phyloP scores from a whole-genome alignment of 2,113 vertebrate species.

The Jaculus jaculus region DNA sequence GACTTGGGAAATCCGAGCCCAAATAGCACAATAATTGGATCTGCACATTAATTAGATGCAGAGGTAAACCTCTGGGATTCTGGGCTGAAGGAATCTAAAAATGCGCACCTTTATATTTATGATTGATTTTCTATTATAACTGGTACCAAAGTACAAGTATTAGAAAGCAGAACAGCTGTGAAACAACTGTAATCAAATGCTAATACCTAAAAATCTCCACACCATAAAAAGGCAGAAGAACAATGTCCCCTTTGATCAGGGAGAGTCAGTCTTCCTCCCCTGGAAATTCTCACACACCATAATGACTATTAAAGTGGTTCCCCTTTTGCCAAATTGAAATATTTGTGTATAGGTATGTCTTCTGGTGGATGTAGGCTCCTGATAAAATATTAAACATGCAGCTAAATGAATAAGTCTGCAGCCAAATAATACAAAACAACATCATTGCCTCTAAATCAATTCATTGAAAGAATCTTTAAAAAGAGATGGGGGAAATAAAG shows the following conservation, averaged over 20 bases:
- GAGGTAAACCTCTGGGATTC: slow-evolving; percentile 52
- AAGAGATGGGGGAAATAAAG: slow-evolving; percentile 15
- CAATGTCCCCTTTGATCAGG: slow-evolving; percentile 55
- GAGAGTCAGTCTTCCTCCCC: slow-evolving; percentile 1
- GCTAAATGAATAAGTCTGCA: slow-evolving; percentile 29
- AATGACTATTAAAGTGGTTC: slow-evolving; percentile 48
- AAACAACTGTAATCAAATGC: slow-evolving; percentile 44
- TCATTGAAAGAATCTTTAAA: slow-evolving; percentile 50
- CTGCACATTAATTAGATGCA: slow-evolving; percentile 69
- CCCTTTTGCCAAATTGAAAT: slow-evolving; percentile 46
- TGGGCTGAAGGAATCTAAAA: slow-evolving; percentile 54
- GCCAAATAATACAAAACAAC: slow-evolving; percentile 43
- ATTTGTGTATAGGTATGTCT: slow-evolving; percentile 14
- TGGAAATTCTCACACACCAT: slow-evolving; percentile 62
- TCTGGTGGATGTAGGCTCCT: slow-evolving; percentile 1
- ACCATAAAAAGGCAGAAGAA: slow-evolving; percentile 38
- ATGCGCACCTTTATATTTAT: slow-evolving; percentile 37
- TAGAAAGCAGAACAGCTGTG: slow-evolving; percentile 52
- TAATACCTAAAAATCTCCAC: slow-evolving; percentile 53
- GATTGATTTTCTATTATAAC: slow-evolving; percentile 39
- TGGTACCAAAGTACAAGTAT: slow-evolving; percentile 45
- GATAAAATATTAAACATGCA: slow-evolving; percentile 53
- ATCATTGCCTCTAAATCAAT: slow-evolving; percentile 53
- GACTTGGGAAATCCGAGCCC: slow-evolving; percentile 50
- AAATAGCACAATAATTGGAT: slow-evolving; percentile 62